phyloP scores from a whole-genome alignment of 2,888 invertebrate species.

The Phengaris arion region DNA sequence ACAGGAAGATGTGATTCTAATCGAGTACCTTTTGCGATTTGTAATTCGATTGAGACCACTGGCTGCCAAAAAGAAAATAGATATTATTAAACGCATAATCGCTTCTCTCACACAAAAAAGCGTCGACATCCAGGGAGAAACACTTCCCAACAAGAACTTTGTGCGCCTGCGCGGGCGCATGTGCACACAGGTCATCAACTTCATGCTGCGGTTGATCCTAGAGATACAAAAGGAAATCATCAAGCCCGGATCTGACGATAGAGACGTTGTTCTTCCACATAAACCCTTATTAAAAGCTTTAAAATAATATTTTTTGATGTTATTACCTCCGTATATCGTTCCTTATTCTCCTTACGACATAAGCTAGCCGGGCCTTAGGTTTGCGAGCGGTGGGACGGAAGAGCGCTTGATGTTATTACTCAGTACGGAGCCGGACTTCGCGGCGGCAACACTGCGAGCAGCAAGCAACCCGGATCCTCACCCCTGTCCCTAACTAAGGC shows the following conservation, averaged over 20 bases:
- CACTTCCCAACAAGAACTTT: constrained; percentile 68
- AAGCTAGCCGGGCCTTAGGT: too few relatives aligned
- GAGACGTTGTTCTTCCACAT: constrained; percentile 61
- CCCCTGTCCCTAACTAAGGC: too few relatives aligned
- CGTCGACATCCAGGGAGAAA: constrained; percentile 58
- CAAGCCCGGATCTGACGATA: constrained; percentile 62
- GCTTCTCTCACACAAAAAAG: constrained; percentile 85
- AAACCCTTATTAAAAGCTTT: constrained; percentile 68
- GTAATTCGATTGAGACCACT: constrained; percentile 83
- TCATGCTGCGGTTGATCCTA: constrained; percentile 72
- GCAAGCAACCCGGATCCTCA: too few relatives aligned
- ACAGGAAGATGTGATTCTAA: constrained; percentile 82
- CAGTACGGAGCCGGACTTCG: too few relatives aligned
- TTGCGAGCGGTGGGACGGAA: too few relatives aligned
- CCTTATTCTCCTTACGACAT: too few relatives aligned
- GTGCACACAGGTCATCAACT: constrained; percentile 71
- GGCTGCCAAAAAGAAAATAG: constrained; percentile 78
- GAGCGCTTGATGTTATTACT: too few relatives aligned
- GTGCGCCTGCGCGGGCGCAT: constrained; percentile 79
- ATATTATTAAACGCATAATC: constrained; percentile 82
- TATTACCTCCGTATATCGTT: constrained; percentile 25
- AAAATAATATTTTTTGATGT: constrained; percentile 52
- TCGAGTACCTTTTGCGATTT: constrained; percentile 87
- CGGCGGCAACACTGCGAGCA: too few relatives aligned
- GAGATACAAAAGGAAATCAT: constrained; percentile 72